Evolutionary conservation across 2,797 vertebrate genomes (phyloP).

Genomic region (Anabacerthia variegaticeps): DNA sequence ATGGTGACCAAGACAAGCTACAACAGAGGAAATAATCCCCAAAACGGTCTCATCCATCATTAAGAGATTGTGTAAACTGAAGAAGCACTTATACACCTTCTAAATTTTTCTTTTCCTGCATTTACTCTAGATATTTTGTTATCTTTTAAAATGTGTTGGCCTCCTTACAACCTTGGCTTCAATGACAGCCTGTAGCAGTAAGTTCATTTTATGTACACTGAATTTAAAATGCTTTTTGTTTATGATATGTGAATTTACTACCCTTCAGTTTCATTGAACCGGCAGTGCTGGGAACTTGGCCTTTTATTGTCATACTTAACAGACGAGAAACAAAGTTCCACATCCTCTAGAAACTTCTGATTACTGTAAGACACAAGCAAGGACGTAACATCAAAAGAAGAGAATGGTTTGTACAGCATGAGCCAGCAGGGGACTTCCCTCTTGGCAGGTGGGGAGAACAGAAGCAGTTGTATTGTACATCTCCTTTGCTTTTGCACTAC

Average conservation of each 20-base stretch:
- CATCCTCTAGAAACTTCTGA: neutral
- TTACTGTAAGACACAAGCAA: neutral
- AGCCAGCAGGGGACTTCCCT: neutral
- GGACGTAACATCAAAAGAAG: neutral
- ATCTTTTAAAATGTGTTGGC: neutral
- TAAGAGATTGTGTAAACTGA: neutral
- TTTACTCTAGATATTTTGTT: neutral
- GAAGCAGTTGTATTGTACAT: neutral
- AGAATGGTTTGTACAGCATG: neutral
- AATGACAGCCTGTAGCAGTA: neutral
- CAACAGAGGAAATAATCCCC: neutral
- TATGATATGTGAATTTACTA: neutral
- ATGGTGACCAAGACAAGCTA: neutral
- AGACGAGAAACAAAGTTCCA: slow-evolving; percentile 12
- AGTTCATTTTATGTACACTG: neutral
- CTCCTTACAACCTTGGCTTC: neutral
- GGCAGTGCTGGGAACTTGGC: neutral
- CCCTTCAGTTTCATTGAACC: neutral
- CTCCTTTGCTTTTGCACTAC: neutral
- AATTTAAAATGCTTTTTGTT: neutral
- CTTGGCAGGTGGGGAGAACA: neutral
- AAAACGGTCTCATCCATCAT: neutral
- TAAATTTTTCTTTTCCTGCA: neutral
- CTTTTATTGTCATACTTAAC: neutral
- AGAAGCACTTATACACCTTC: neutral